Evolutionary conservation across 1,140 invertebrate genomes (phyloP).

Genomic region (Holcopasites calliopsidis): DNA sequence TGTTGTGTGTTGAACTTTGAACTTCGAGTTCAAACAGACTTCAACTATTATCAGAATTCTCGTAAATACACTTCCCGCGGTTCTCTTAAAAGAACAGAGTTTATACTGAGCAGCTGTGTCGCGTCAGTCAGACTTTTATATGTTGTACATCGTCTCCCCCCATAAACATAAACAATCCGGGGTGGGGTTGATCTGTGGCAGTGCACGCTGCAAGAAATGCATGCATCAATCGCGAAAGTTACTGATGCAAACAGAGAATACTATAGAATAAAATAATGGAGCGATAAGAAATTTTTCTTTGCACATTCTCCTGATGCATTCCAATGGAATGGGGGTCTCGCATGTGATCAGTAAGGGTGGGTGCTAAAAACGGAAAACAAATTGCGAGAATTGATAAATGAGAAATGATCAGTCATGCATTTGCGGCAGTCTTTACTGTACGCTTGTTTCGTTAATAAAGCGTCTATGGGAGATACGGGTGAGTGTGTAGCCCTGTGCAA

Average conservation of each 20-base stretch:
- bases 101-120: conserved; percentile 15
- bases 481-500: no score
- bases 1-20: conserved; percentile 27
- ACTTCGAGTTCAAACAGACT: not conserved
- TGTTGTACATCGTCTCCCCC: conserved; percentile 9
- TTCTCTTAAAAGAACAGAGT: conserved; percentile 8
- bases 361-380: not conserved
- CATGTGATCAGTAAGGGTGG: not conserved
- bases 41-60: conserved; percentile 18
- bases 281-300: not conserved
- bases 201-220: not conserved
- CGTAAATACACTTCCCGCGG: conserved; percentile 5
- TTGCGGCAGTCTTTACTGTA: not conserved
- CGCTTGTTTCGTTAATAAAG: not conserved
- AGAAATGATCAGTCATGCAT: not conserved
- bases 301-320: not conserved
- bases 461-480: not conserved
- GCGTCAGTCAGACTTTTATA: conserved; percentile 49
- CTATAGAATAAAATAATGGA: not conserved
- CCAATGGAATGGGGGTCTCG: not conserved
- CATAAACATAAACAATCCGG: not conserved
- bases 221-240: not conserved
- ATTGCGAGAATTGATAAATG: not conserved
- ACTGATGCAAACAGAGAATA: not conserved
- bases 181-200: conserved; percentile 15